Conservation (phyloP, 1,140 invertebrate genomes). For the Solenopsis invicta region DNA sequence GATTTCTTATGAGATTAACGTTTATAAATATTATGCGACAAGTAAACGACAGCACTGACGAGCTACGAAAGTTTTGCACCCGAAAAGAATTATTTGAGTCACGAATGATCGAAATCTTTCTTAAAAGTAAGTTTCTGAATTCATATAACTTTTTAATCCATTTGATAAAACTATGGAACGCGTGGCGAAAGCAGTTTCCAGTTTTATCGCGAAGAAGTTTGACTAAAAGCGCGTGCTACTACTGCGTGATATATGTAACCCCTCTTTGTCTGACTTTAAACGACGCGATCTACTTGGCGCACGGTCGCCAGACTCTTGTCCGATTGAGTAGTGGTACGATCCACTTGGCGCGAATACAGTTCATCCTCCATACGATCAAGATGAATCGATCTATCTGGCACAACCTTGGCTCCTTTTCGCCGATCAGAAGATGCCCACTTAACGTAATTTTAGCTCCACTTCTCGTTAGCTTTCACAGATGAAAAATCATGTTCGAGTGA, state of each 20-base stretch:
- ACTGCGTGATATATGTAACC: slow-evolving; percentile 34
- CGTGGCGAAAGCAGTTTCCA: not conserved
- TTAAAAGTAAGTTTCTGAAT: not conserved
- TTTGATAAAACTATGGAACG: not conserved
- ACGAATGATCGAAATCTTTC: not conserved
- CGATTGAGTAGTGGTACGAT: slow-evolving; percentile 16
- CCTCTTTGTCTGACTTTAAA: slow-evolving; percentile 10
- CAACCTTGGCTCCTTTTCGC: slow-evolving; percentile 8
- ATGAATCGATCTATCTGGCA: slow-evolving; percentile 9
- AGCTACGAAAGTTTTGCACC: not conserved
- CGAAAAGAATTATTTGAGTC: not conserved
- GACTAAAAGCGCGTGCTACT: slow-evolving; percentile 31
- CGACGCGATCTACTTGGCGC: slow-evolving; percentile 37
- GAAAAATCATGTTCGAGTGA: not conserved
- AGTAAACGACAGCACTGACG: not conserved
- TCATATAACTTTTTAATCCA: not conserved
- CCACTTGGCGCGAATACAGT: slow-evolving; percentile 29
- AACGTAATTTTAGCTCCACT: slow-evolving; percentile 20
- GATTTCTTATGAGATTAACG: not conserved
- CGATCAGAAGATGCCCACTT: not conserved
- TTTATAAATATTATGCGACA: not conserved
- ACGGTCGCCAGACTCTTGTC: slow-evolving; percentile 25
- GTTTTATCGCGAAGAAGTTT: not conserved
- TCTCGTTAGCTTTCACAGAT: not conserved
- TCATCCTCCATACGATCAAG: slow-evolving; percentile 38